A percentile compares a stretch with the other conserved stretches of the same genome.
phyloP scores from a whole-genome alignment of 23 tunicate species.

The Trididemnum clinides region DNA sequence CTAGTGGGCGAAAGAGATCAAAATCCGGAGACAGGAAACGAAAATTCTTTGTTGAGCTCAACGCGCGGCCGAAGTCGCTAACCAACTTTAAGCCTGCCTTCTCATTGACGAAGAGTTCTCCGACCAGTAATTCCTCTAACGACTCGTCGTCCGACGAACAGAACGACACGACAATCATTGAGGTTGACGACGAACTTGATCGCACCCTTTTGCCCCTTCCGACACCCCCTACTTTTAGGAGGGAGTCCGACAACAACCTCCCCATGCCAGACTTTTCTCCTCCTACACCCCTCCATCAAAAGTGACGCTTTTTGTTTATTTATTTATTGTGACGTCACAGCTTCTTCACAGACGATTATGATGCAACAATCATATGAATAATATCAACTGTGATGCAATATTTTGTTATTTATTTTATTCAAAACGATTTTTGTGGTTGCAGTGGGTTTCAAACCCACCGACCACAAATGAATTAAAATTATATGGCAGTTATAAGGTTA shows the following conservation, averaged over 20 bases:
- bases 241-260: background rate
- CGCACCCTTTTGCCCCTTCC: constrained; percentile 45
- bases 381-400: too few species aligned
- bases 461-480: too few species aligned
- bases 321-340: background rate
- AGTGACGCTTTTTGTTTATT: background rate
- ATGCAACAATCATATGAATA: constrained; percentile 7
- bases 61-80: constrained; percentile 31
- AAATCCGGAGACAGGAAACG: background rate
- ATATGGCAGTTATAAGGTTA: too few species aligned
- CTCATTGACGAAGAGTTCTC: background rate
- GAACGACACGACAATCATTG: constrained; percentile 60
- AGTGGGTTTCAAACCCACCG: too few species aligned
- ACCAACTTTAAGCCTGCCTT: constrained; percentile 40
- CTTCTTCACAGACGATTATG: constrained; percentile 6
- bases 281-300: constrained; percentile 40
- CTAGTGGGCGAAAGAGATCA: constrained; percentile 10
- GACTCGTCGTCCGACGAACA: background rate
- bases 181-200: constrained; percentile 47
- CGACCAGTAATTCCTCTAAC: background rate
- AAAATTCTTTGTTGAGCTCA: constrained; percentile 45
- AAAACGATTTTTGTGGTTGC: too few species aligned
- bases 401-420: too few species aligned
- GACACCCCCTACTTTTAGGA: constrained; percentile 22
- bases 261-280: constrained; percentile 56